Evolutionary conservation across 2,113 vertebrate genomes (phyloP).

Genomic region (Pan paniscus): DNA sequence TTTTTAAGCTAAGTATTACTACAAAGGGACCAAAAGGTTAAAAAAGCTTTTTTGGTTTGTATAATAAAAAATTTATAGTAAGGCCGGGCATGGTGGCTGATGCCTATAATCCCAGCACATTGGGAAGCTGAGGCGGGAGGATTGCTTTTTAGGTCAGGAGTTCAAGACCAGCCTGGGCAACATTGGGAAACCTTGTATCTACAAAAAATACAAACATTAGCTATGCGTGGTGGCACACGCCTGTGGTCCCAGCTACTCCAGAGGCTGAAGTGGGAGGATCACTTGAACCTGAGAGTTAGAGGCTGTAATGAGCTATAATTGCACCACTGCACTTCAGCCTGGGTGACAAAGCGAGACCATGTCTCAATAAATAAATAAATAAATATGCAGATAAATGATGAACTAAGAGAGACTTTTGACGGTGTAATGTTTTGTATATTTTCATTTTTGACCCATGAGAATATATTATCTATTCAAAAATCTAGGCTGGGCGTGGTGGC

Average conservation of each 20-base stretch:
- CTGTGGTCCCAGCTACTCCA: not conserved
- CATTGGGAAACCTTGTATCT: too few relatives aligned
- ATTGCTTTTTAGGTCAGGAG: too few relatives aligned
- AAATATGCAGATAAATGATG: not conserved
- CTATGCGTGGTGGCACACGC: not conserved
- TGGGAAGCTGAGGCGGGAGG: too few relatives aligned
- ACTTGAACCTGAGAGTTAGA: not conserved
- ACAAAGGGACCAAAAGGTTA: not conserved
- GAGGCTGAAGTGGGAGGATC: not conserved
- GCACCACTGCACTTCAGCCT: not conserved
- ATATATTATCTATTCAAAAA: constrained; percentile 3
- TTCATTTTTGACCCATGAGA: not conserved
- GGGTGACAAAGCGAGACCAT: not conserved
- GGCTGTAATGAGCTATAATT: not conserved
- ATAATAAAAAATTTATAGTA: not conserved
- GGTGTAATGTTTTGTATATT: not conserved
- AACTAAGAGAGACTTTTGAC: not conserved
- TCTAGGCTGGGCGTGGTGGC: not conserved
- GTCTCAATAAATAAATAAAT: not conserved
- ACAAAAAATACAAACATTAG: not conserved
- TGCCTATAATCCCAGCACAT: too few relatives aligned
- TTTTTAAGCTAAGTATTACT: not conserved
- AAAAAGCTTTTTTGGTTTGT: not conserved
- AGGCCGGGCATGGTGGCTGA: too few relatives aligned
- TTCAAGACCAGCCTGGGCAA: too few relatives aligned